Evolutionary conservation across 2,797 vertebrate species (phyloP).

Genomic region (Lacerta bilineata): DNA sequence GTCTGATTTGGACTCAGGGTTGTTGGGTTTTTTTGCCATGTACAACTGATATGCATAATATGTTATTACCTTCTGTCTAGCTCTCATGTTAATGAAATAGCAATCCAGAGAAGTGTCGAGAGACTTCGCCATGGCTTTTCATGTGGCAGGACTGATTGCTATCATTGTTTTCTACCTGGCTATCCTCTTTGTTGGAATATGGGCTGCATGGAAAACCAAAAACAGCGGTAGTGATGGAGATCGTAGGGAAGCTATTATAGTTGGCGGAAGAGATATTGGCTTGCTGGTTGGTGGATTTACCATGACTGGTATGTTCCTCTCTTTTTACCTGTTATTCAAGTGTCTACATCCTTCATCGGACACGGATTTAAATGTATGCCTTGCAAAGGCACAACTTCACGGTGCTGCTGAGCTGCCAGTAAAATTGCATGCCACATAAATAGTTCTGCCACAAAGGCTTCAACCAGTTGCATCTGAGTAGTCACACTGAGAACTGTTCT

Average conservation of each 20-base stretch:
- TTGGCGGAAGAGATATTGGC: conserved; percentile 96
- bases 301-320: conserved; percentile 90
- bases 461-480: conserved; percentile 17
- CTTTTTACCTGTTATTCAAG: fast-evolving
- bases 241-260: conserved; percentile 94
- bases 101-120: background rate
- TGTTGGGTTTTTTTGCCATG: background rate
- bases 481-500: background rate
- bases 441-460: conserved; percentile 8
- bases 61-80: conserved; percentile 59
- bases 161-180: conserved; percentile 94
- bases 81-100: conserved; percentile 69
- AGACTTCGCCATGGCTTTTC: conserved; percentile 88
- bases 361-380: background rate
- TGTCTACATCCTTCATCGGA: conserved; percentile 2
- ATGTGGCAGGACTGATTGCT: conserved; percentile 92
- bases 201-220: conserved; percentile 99
- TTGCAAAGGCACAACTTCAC: background rate
- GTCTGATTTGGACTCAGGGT: conserved; percentile 23
- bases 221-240: conserved; percentile 85
- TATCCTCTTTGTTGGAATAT: conserved; percentile 94
- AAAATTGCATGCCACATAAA: conserved; percentile 1
- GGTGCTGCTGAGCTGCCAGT: background rate
- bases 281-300: conserved; percentile 96
- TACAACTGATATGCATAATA: background rate